Conservation (phyloP, 2,797 vertebrate genomes). For the Protosalanx chinensis region DNA sequence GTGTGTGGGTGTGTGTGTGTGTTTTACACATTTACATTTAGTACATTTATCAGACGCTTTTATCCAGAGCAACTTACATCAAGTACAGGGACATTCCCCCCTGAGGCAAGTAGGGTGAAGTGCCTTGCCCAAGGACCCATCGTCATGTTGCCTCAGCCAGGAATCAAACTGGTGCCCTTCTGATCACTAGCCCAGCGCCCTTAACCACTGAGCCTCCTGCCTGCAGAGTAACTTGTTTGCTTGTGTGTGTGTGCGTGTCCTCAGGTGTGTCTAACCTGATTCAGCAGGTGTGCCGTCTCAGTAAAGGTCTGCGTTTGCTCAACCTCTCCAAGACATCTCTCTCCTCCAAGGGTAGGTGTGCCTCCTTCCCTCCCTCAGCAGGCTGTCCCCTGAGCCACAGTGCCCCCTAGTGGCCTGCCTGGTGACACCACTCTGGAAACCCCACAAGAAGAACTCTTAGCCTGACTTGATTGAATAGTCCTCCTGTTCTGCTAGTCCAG, state of each 20-base stretch:
- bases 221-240: slow-evolving; percentile 9
- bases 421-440: neutral
- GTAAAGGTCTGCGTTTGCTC: slow-evolving; percentile 84
- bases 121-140: no score
- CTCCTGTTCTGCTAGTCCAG: no score
- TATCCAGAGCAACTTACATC: no score
- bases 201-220: no score
- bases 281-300: slow-evolving; percentile 88
- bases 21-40: neutral
- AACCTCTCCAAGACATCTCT: slow-evolving; percentile 88
- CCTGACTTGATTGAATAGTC: no score
- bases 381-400: slow-evolving; percentile 30
- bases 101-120: no score
- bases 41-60: no score
- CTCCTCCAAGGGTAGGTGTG: slow-evolving; percentile 80
- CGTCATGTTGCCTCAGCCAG: no score
- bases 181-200: no score
- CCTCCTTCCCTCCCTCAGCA: neutral
- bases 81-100: no score
- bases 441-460: no score
- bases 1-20: slow-evolving; percentile 14
- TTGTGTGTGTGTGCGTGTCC: slow-evolving; percentile 28
- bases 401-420: slow-evolving; percentile 43
- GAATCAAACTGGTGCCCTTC: no score
- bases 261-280: slow-evolving; percentile 86